Evolutionary conservation across 1,140 invertebrate species (phyloP).

Genomic region (Nomia melanderi): DNA sequence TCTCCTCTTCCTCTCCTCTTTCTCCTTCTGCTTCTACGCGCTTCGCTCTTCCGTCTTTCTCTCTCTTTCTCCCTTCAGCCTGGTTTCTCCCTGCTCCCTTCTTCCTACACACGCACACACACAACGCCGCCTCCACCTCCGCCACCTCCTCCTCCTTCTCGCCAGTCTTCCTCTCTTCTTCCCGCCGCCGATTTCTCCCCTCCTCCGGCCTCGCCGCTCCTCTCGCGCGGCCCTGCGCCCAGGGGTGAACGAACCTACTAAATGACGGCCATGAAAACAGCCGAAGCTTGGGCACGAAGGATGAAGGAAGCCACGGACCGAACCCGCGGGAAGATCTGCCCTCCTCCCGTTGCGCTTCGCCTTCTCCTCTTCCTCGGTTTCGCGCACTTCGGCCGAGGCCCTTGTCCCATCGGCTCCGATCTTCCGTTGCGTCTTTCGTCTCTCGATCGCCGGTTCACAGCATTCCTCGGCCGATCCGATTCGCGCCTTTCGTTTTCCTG

Average conservation of each 20-base stretch:
- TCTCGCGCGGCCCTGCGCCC: conserved; percentile 65
- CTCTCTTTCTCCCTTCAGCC: conserved; percentile 36
- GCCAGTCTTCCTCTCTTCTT: conserved; percentile 31
- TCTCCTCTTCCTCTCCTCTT: not conserved
- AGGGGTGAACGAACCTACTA: conserved; percentile 81
- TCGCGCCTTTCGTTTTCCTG: not conserved
- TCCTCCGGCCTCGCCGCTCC: conserved; percentile 37
- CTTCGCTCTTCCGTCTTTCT: conserved; percentile 5
- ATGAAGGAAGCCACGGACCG: conserved; percentile 69
- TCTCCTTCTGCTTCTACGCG: conserved; percentile 34
- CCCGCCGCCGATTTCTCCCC: conserved; percentile 40
- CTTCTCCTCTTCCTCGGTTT: conserved; percentile 25
- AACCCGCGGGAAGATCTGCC: conserved; percentile 53
- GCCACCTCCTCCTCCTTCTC: conserved; percentile 27
- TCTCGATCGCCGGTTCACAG: not conserved
- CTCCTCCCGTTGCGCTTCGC: conserved; percentile 22
- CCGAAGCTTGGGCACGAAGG: conserved; percentile 78
- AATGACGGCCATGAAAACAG: conserved; percentile 82
- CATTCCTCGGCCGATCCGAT: not conserved
- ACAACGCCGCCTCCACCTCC: conserved; percentile 37
- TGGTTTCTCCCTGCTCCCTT: conserved; percentile 41
- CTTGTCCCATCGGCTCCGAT: conserved; percentile 5
- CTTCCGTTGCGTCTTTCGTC: not conserved
- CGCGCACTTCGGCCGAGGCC: not conserved
- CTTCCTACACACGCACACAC: too few relatives aligned